Percentiles rank a stretch among this genome's conserved stretches.
phyloP scores from a whole-genome alignment of 2,888 invertebrate species.

The Branchellion lobata region DNA sequence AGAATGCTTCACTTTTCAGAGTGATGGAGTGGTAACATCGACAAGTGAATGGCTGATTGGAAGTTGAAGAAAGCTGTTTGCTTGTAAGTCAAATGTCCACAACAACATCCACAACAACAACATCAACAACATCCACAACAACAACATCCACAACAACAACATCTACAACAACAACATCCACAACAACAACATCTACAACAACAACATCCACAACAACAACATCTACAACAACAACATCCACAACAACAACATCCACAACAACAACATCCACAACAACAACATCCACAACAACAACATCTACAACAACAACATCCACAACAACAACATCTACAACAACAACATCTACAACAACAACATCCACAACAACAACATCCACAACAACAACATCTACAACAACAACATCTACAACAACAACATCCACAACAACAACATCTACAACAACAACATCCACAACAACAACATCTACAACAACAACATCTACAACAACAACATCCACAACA shows the following conservation, averaged over 20 bases:
- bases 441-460: neutral
- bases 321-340: neutral
- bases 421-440: neutral
- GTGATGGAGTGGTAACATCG: no score
- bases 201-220: no score
- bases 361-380: neutral
- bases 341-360: neutral
- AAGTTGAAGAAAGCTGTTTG: no score
- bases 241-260: neutral
- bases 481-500: neutral
- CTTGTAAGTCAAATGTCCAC: no score
- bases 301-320: neutral
- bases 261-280: neutral
- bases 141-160: no score
- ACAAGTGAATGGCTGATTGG: no score
- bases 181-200: neutral
- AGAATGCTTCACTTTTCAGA: no score
- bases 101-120: no score
- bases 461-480: neutral
- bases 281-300: neutral
- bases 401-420: neutral
- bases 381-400: neutral
- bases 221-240: neutral
- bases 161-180: neutral
- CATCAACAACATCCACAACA: no score